phyloP scores from a whole-genome alignment of 2,113 vertebrate species.

The Mixornis gularis region DNA sequence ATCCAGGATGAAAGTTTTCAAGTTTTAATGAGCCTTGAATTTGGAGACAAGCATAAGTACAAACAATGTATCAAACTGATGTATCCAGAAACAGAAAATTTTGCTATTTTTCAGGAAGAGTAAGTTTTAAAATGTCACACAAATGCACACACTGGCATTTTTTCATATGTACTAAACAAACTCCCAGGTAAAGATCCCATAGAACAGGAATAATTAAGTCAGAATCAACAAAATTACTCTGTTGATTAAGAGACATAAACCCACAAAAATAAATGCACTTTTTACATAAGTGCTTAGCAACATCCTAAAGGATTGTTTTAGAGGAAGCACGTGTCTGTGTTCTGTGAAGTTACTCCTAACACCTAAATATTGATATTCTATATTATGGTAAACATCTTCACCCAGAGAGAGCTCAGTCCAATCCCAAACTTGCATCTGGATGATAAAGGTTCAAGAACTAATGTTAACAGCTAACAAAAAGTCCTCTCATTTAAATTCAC shows the following conservation, averaged over 20 bases:
- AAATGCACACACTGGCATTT: background rate
- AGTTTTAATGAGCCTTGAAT: background rate
- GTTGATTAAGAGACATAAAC: background rate
- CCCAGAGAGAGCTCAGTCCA: background rate
- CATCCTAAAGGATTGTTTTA: background rate
- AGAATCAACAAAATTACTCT: background rate
- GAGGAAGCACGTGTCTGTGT: background rate
- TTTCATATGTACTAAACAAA: background rate
- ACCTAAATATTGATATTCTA: background rate
- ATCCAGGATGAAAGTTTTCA: background rate
- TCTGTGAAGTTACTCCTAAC: background rate
- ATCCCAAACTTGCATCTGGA: background rate
- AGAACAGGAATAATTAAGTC: background rate
- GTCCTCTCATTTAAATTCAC: background rate
- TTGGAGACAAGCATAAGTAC: background rate
- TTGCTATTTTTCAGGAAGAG: background rate
- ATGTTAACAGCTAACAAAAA: background rate
- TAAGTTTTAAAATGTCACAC: background rate
- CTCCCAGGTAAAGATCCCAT: background rate
- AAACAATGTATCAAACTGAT: background rate
- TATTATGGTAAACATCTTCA: background rate
- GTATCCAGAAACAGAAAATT: background rate
- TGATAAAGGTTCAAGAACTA: background rate
- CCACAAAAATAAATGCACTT: background rate
- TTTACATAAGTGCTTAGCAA: background rate